Evolutionary conservation across 2,113 vertebrate species (phyloP).

Genomic region (Embiotoca jacksoni): DNA sequence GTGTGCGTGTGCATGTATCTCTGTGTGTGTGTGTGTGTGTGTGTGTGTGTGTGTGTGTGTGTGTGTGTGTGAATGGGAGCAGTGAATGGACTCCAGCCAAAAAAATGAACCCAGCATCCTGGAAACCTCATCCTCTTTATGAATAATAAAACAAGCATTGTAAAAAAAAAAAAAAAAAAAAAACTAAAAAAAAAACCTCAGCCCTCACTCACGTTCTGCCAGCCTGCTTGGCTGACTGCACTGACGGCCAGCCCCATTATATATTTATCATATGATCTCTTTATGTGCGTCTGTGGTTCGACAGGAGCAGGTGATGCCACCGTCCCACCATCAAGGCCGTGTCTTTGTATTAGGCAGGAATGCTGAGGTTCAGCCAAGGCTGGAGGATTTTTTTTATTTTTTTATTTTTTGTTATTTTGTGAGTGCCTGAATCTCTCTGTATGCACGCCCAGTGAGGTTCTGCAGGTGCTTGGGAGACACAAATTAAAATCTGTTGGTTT

Average conservation of each 20-base stretch:
- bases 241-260: conserved; percentile 59
- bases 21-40: conserved; percentile 10
- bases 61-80: conserved; percentile 52
- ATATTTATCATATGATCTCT: conserved; percentile 64
- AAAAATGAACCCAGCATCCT: conserved; percentile 55
- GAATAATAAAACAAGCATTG: conserved; percentile 75
- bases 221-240: conserved; percentile 45
- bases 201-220: conserved; percentile 54
- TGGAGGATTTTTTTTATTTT: conserved; percentile 7
- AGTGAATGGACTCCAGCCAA: conserved; percentile 58
- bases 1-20: conserved; percentile 7
- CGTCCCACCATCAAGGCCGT: not conserved
- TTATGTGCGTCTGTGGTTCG: conserved; percentile 27
- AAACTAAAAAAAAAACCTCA: conserved; percentile 32
- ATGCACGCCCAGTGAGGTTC: conserved; percentile 3
- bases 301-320: conserved; percentile 38
- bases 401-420: not conserved
- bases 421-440: not conserved
- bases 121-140: conserved; percentile 76
- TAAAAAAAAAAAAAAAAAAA: conserved; percentile 57
- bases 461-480: conserved; percentile 38
- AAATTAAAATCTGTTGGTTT: conserved; percentile 35
- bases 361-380: conserved; percentile 9
- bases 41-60: conserved; percentile 21
- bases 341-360: conserved; percentile 14